phyloP scores from a whole-genome alignment of 1,140 invertebrate genomes.

The Oncopodura yosiiana region DNA sequence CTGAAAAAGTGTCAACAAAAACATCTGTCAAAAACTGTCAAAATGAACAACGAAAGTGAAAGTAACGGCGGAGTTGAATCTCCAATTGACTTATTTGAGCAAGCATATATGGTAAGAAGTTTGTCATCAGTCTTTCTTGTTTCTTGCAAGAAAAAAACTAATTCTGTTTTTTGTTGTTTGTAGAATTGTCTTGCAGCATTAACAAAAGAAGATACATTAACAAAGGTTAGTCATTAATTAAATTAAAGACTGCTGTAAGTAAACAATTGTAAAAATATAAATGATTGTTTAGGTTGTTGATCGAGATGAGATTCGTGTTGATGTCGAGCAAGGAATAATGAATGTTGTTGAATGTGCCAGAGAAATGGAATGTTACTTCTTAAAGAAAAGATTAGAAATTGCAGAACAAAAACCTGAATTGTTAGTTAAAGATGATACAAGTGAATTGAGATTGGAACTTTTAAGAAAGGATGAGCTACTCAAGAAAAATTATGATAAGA shows the following conservation, averaged over 20 bases:
- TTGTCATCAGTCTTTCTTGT: not conserved
- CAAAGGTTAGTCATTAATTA: no score
- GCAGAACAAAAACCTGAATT: slow-evolving; percentile 85
- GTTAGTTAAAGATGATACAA: slow-evolving; percentile 81
- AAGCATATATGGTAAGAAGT: slow-evolving; percentile 23
- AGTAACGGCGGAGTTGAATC: not conserved
- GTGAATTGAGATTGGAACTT: slow-evolving; percentile 70
- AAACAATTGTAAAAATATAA: no score
- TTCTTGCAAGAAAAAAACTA: not conserved
- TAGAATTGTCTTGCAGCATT: slow-evolving; percentile 73
- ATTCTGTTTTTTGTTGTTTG: not conserved
- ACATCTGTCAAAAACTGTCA: no score
- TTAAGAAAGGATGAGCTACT: slow-evolving; percentile 76
- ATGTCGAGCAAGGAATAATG: slow-evolving; percentile 72
- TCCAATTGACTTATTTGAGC: slow-evolving; percentile 27
- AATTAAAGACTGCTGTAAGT: no score
- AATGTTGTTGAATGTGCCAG: slow-evolving; percentile 79
- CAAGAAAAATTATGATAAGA: slow-evolving; percentile 79
- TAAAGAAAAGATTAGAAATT: slow-evolving; percentile 80
- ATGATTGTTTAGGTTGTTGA: no score
- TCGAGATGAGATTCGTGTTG: slow-evolving; percentile 70
- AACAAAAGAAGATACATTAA: slow-evolving; percentile 68
- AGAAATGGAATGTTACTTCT: slow-evolving; percentile 87
- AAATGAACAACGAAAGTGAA: not conserved
- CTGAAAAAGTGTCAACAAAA: no score